phyloP scores from a whole-genome alignment of 2,888 invertebrate species.

The Dynastes grantii region DNA sequence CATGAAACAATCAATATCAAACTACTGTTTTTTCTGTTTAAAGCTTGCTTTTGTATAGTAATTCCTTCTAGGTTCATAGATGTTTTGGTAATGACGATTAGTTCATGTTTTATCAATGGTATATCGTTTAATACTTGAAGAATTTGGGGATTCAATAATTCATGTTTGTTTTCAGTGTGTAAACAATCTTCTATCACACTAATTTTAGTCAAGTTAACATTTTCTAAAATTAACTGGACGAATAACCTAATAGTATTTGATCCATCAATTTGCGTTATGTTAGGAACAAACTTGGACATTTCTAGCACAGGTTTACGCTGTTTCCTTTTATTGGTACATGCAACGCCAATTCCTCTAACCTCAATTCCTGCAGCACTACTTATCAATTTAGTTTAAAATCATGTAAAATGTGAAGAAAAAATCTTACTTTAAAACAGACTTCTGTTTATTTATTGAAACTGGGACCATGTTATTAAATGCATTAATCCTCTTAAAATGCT shows the following conservation, averaged over 20 bases:
- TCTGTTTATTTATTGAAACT: conserved; percentile 70
- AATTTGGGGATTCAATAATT: conserved; percentile 73
- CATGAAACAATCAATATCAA: conserved; percentile 58
- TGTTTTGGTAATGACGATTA: conserved; percentile 74
- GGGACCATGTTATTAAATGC: conserved; percentile 58
- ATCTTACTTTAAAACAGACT: conserved; percentile 22
- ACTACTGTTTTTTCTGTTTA: conserved; percentile 65
- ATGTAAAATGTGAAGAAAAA: no score
- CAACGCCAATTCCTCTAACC: conserved; percentile 79
- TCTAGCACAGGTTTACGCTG: conserved; percentile 85
- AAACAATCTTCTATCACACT: conserved; percentile 72
- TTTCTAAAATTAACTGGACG: conserved; percentile 84
- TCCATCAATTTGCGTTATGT: conserved; percentile 64
- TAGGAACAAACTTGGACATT: conserved; percentile 82
- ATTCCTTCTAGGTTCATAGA: conserved; percentile 72
- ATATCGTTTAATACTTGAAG: conserved; percentile 77
- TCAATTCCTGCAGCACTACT: no score
- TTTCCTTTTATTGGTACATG: conserved; percentile 80
- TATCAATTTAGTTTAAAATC: no score
- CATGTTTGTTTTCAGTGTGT: conserved; percentile 16
- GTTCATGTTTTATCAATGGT: conserved; percentile 80
- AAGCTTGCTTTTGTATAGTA: conserved; percentile 76
- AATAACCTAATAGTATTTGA: conserved; percentile 73
- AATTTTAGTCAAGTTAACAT: conserved; percentile 76
- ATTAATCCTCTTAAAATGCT: conserved; percentile 54